Percentiles rank a stretch among this genome's conserved stretches.
phyloP scores from a whole-genome alignment of 2,797 vertebrate genomes.

The Poecilia velifera region DNA sequence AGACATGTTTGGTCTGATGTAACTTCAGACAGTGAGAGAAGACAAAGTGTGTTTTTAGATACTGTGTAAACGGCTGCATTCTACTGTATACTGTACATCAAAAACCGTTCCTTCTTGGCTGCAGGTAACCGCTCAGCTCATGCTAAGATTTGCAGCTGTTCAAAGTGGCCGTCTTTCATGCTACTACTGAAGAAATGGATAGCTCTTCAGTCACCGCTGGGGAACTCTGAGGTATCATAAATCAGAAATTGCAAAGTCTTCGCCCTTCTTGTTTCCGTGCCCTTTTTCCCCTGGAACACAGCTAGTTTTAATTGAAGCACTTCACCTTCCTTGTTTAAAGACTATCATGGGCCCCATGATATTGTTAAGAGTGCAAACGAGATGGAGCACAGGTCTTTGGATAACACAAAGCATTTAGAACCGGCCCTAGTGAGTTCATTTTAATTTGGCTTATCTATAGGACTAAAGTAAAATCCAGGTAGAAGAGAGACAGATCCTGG shows the following conservation, averaged over 20 bases:
- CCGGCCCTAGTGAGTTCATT: conserved; percentile 83
- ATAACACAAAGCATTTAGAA: conserved; percentile 84
- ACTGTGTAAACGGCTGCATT: not conserved
- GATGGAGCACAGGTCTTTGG: conserved; percentile 81
- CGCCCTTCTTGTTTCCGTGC: conserved; percentile 64
- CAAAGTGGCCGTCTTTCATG: conserved; percentile 59
- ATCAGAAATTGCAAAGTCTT: conserved; percentile 71
- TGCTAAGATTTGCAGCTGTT: conserved; percentile 35
- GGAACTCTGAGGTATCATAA: conserved; percentile 75
- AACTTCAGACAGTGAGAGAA: not conserved
- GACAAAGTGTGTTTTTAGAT: not conserved
- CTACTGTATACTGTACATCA: conserved; percentile 28
- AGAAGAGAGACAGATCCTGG: conserved; percentile 82
- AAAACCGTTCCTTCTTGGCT: conserved; percentile 55
- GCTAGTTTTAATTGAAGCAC: conserved; percentile 86
- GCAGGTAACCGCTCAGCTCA: conserved; percentile 43
- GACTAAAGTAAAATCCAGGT: conserved; percentile 77
- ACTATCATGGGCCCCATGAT: conserved; percentile 84
- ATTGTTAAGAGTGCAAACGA: conserved; percentile 73
- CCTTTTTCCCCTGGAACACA: conserved; percentile 72
- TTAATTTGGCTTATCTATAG: conserved; percentile 87
- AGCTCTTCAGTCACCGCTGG: conserved; percentile 57
- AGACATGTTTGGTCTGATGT: not conserved
- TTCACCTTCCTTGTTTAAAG: conserved; percentile 86
- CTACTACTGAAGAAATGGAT: conserved; percentile 64